Evolutionary conservation across 2,888 invertebrate species (phyloP), one percentile per base, ranked within the genome.

Genomic region (Myopa tessellatipennis): DNA sequence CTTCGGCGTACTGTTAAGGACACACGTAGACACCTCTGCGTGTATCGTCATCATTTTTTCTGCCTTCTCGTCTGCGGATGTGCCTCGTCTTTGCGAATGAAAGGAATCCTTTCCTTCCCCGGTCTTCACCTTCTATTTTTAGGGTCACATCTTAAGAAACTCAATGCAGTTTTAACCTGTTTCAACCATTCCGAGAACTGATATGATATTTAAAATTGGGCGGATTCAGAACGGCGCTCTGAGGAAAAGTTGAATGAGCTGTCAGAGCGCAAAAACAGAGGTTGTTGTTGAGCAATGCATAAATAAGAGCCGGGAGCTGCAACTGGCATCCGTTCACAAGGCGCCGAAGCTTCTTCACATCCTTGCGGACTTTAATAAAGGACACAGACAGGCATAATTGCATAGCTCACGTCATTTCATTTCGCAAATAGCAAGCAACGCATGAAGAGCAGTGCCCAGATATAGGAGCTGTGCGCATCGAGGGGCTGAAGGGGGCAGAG

Each of bases 331-430:
- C 12, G 6, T 38, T 38, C 10, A n/a, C 55, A n/a, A 55, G 10
- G 16, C 55, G 58, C 38, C 36, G 34, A 4, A 34, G 16, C 16
- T 38, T 8, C 14, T 38, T 12, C 10, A 4, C 36, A 38, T 65
- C 36, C 65, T 34, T 65, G 34, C 38, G 16, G 6, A 14, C 38
- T 75, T 58, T 68, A 68, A 60, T 45, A 73, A 60, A 74, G 63
- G 70, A 74, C 26, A 52, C 68, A 50, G 50, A 38, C 76, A 78
- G 80, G 79, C 84, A 82, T 85, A 84, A 83, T 85, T 84, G 85
- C 84, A 86, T 86, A 87, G 84, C 85, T 85, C 85, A 84, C 81
- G 84, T 84, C 85, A 85, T 87, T 87, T 87, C 85, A 87, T 87
- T 86, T 83, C 83, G 82, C 85, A 85, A 86, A 85, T 85, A 87